phyloP scores from a whole-genome alignment of 2,113 vertebrate genomes.

The Lepus americanus region DNA sequence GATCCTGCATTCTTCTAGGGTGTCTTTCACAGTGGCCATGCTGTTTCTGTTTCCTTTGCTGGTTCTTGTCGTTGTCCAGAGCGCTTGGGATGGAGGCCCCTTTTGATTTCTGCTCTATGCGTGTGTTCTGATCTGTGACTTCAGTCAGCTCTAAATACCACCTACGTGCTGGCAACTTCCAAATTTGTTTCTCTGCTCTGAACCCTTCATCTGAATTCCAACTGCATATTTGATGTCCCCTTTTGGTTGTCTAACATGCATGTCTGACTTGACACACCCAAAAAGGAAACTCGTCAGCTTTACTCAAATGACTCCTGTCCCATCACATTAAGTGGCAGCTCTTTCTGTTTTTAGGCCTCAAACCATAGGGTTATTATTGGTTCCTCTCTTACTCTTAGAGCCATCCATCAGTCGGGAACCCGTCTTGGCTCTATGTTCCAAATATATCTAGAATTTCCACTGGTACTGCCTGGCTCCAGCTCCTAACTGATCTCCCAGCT shows the following conservation, averaged over 20 bases:
- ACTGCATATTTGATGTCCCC: constrained; percentile 15
- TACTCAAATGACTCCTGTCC: background rate
- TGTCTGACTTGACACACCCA: constrained; percentile 37
- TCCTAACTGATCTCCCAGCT: background rate
- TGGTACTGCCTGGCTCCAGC: background rate
- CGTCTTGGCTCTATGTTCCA: background rate
- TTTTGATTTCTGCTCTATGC: background rate
- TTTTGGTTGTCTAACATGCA: constrained; percentile 38
- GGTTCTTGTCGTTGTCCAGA: background rate
- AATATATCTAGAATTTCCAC: background rate
- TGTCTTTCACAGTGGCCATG: background rate
- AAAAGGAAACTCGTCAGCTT: constrained; percentile 46
- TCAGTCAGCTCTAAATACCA: constrained; percentile 43
- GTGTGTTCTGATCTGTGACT: background rate
- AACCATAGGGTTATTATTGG: background rate
- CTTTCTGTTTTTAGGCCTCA: constrained; percentile 30
- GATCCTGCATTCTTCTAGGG: background rate
- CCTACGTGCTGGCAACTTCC: constrained; percentile 37
- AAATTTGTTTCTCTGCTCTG: constrained; percentile 9
- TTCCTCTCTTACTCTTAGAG: background rate
- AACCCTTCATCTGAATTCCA: constrained; percentile 70
- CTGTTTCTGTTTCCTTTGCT: background rate
- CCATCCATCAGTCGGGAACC: background rate
- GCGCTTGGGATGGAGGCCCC: background rate
- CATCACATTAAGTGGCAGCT: background rate